These are phyloP conservation scores for Pterophyllum scalare DNA, from an alignment of 2,113 vertebrate species.

Conservation along the genomic window DNA sequence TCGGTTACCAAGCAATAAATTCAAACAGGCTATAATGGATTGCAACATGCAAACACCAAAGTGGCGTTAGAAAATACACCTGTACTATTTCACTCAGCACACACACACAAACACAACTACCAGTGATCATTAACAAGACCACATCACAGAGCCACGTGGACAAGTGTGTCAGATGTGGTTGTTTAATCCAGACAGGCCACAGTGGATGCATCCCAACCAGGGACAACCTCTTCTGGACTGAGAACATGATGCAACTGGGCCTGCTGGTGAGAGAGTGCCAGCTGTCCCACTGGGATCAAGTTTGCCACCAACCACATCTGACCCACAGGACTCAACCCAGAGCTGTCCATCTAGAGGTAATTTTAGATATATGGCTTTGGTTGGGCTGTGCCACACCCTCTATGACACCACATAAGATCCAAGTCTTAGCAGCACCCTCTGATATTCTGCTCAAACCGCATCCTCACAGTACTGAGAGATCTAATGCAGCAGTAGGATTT, in stretches of 20 bases:
- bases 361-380: slow-evolving; percentile 72
- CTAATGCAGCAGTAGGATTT: not conserved
- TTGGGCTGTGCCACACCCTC: slow-evolving; percentile 66
- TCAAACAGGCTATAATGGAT: not conserved
- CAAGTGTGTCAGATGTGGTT: slow-evolving; percentile 53
- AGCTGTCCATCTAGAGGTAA: slow-evolving; percentile 69
- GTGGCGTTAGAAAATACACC: slow-evolving; percentile 48
- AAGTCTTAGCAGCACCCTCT: slow-evolving; percentile 44
- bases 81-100: slow-evolving; percentile 23
- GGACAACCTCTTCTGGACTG: slow-evolving; percentile 37
- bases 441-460: slow-evolving; percentile 20
- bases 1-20: not conserved
- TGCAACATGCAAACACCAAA: not conserved
- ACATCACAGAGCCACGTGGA: slow-evolving; percentile 61
- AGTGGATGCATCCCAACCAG: slow-evolving; percentile 12
- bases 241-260: slow-evolving; percentile 65
- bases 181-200: slow-evolving; percentile 43
- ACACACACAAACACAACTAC: slow-evolving; percentile 11
- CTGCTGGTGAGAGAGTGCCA: slow-evolving; percentile 41
- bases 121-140: slow-evolving; percentile 53
- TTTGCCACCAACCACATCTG: slow-evolving; percentile 71
- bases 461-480: slow-evolving; percentile 10
- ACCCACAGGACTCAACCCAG: slow-evolving; percentile 50
- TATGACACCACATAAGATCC: slow-evolving; percentile 60
- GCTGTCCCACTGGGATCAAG: slow-evolving; percentile 67